Evolutionary conservation across 2,888 invertebrate genomes (phyloP), one percentile per base, ranked within the genome.

Genomic region (Lysandra bellargus): DNA sequence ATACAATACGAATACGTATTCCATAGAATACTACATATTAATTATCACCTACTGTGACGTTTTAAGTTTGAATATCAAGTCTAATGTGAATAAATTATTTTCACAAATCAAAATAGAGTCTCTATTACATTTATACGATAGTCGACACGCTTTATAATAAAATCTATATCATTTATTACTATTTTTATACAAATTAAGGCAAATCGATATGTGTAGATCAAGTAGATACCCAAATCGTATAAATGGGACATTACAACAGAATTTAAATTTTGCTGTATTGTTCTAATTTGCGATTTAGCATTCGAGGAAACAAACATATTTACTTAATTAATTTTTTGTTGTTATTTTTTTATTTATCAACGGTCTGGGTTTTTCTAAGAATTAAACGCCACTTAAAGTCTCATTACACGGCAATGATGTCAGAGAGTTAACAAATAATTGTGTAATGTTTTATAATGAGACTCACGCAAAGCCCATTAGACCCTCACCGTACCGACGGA

Each of bases 361-460:
- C 64, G 1, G 64, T 64, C 64, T 69, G 33, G 33, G 33, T 69
- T 33, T 69, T 33, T 33, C 64, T 69, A 30, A 64, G 33, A 69
- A 12, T 17, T 33, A 17, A 37, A 14, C 33, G 17, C 69, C 69
- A 69, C 69, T 69, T 69, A 33, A 33, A 69, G 33, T 33, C 69
- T 69, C 33, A 69, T 69, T 69, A 69, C 69, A 69, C 33, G 37
- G 33, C 37, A 37, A 37, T 69, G 69, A 33, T 69, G 33, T 69
- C 69, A 33, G 69, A 4, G 69, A 14, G 14, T 33, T 69, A 5
- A 69, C 5, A 69, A 69, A 33, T 49, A 49, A 49, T 69, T 69
- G 69, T 69, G 69, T 69, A 69, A 69, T 69, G 69, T 69, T 69
- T 69, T 69, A 69, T 69, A 33, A 69, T 69, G 69, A 69, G 69